phyloP scores from a whole-genome alignment of 2,797 vertebrate species.

The Rhinichthys osculus region DNA sequence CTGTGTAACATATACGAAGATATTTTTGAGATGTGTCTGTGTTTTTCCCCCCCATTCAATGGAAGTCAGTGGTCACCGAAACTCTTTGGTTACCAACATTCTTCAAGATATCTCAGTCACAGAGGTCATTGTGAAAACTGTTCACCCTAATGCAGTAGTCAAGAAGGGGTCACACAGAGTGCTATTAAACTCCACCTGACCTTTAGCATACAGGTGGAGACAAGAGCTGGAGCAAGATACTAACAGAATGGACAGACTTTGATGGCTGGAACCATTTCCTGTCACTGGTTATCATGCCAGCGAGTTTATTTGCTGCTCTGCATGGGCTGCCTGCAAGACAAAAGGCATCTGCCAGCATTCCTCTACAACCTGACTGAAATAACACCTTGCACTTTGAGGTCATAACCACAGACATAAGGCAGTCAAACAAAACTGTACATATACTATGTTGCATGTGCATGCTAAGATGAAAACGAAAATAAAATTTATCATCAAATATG shows the following conservation, averaged over 20 bases:
- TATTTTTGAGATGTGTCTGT: background rate
- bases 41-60: fast-evolving
- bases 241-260: constrained; percentile 51
- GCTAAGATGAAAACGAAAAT: background rate
- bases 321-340: constrained; percentile 54
- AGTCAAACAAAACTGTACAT: constrained; percentile 47
- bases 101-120: constrained; percentile 2
- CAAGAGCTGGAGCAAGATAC: constrained; percentile 60
- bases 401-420: constrained; percentile 15
- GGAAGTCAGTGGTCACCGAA: background rate
- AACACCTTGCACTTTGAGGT: constrained; percentile 29
- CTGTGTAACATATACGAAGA: background rate
- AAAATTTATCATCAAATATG: background rate
- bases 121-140: background rate
- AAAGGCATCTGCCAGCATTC: constrained; percentile 27
- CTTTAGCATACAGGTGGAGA: constrained; percentile 65
- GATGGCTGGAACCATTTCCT: constrained; percentile 62
- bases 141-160: constrained; percentile 39
- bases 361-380: background rate
- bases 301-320: constrained; percentile 52
- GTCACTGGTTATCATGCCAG: constrained; percentile 53
- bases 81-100: background rate
- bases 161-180: constrained; percentile 56
- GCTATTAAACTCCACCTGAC: constrained; percentile 61
- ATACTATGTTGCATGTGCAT: constrained; percentile 43